These are phyloP conservation scores for Idaea biselata DNA, from an alignment of 2,888 invertebrate species.

Conservation along the genomic window DNA sequence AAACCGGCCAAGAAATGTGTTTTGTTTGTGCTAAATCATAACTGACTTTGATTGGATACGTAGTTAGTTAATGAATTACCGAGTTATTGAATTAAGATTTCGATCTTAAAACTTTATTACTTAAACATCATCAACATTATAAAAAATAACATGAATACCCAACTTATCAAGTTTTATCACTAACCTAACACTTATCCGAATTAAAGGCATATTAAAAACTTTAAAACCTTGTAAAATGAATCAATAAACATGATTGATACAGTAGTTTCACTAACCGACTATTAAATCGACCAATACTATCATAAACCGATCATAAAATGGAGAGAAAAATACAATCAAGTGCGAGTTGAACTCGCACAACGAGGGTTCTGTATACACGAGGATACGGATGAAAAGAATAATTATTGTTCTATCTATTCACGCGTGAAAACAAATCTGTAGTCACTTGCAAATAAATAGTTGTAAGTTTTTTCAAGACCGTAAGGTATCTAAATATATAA, in stretches of 20 bases:
- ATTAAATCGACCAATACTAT: constrained; percentile 44
- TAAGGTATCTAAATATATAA: too few species aligned
- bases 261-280: constrained; percentile 13
- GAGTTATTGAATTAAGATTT: neutral
- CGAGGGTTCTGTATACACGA: neutral
- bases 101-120: neutral
- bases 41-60: neutral
- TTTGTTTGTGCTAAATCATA: too few species aligned
- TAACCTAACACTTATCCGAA: neutral
- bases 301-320: constrained; percentile 36
- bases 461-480: too few species aligned
- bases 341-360: neutral
- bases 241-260: neutral
- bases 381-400: neutral
- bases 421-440: too few species aligned
- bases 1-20: too few species aligned
- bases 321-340: constrained; percentile 11
- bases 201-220: neutral
- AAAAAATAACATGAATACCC: neutral
- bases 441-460: too few species aligned
- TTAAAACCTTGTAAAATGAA: constrained; percentile 2
- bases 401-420: too few species aligned
- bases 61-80: neutral
- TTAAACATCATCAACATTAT: neutral
- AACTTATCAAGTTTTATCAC: neutral